Conservation (phyloP, 2,888 invertebrate species). For the Chydorus sphaericus region DNA sequence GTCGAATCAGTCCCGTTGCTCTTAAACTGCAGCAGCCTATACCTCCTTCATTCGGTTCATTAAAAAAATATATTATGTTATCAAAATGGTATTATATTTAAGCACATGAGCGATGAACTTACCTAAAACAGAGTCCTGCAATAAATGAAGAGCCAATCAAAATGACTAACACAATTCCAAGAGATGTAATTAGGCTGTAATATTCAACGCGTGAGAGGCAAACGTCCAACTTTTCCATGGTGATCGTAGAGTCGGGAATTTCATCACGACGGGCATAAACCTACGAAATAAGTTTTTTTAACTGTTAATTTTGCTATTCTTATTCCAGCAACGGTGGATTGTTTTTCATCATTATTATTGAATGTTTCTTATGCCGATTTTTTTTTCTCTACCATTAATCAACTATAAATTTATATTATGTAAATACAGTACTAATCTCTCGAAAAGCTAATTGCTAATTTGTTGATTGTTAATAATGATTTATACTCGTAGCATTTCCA, state of each 20-base stretch:
- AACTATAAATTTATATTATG: neutral
- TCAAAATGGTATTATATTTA: too few species aligned
- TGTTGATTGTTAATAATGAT: too few species aligned
- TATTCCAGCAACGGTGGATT: neutral
- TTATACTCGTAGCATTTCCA: slow-evolving; percentile 72
- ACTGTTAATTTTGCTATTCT: neutral
- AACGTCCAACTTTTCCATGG: slow-evolving; percentile 44
- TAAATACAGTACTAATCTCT: neutral
- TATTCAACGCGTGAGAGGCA: slow-evolving; percentile 73
- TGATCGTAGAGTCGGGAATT: slow-evolving; percentile 27
- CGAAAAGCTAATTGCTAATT: too few species aligned
- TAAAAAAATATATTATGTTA: too few species aligned
- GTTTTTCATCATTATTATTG: neutral
- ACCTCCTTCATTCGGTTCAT: slow-evolving; percentile 15
- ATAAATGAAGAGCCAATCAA: slow-evolving; percentile 55
- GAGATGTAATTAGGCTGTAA: slow-evolving; percentile 63
- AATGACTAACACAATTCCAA: slow-evolving; percentile 57
- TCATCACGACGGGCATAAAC: slow-evolving; percentile 57
- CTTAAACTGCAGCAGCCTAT: slow-evolving; percentile 18
- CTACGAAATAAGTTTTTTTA: slow-evolving; percentile 31
- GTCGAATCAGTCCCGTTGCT: slow-evolving; percentile 18
- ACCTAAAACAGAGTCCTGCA: slow-evolving; percentile 63
- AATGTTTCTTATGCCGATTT: neutral
- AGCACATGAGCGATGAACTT: slow-evolving; percentile 16
- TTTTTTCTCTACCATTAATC: neutral